phyloP scores from a whole-genome alignment of 2,797 vertebrate genomes.

The Ctenopoma multispine region DNA sequence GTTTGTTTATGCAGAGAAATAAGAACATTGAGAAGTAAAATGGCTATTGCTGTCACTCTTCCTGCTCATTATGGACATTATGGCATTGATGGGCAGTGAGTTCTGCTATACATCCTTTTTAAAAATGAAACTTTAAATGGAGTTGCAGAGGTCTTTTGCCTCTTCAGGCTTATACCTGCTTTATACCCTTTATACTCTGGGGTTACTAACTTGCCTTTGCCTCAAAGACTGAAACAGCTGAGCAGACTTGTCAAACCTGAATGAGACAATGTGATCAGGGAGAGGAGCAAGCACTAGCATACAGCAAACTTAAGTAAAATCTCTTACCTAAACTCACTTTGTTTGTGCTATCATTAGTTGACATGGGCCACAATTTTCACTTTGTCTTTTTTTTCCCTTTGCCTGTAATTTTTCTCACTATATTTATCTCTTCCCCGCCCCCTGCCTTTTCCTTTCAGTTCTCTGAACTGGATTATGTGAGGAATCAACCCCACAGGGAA shows the following conservation, averaged over 20 bases:
- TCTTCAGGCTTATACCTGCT: background rate
- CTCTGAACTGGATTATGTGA: conserved; percentile 48
- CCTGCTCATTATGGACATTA: conserved; percentile 42
- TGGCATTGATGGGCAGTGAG: conserved; percentile 3
- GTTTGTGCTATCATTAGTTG: background rate
- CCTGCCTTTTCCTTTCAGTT: conserved; percentile 10
- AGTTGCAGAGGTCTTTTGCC: too few relatives aligned
- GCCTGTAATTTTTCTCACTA: background rate
- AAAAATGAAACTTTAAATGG: too few relatives aligned
- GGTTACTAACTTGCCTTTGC: conserved; percentile 32
- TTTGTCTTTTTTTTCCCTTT: background rate
- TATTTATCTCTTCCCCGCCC: conserved; percentile 14
- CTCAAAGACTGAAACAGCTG: conserved; percentile 31
- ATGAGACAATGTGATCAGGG: conserved; percentile 37
- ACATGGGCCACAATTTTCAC: background rate
- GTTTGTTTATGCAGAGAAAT: conserved; percentile 26
- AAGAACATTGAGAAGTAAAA: conserved; percentile 20
- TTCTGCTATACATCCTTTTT: background rate
- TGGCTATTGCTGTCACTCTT: conserved; percentile 59
- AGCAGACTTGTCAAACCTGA: conserved; percentile 70
- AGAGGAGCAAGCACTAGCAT: conserved; percentile 12
- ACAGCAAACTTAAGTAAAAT: conserved; percentile 9
- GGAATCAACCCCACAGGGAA: conserved; percentile 60
- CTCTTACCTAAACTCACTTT: conserved; percentile 2
- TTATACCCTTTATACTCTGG: conserved; percentile 23